These are phyloP conservation scores for Ametastegia equiseti DNA, from an alignment of 2,888 invertebrate species.

Conservation along the genomic window DNA sequence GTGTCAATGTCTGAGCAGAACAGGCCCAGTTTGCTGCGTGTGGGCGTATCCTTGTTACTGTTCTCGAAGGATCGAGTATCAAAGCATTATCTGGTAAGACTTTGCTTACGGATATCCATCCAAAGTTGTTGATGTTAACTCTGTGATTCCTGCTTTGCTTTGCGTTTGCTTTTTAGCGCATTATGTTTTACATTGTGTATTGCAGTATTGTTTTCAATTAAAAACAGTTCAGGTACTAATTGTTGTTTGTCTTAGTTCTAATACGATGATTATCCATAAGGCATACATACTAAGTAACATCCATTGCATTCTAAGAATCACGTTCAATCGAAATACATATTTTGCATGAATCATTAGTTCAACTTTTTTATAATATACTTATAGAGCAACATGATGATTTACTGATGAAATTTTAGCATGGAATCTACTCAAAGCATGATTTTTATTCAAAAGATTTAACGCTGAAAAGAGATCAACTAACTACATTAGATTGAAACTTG, in stretches of 20 bases:
- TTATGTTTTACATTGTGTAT: background rate
- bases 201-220: background rate
- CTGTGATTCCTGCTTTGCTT: slow-evolving; percentile 39
- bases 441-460: background rate
- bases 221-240: background rate
- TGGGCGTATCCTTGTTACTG: slow-evolving; percentile 79
- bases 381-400: background rate
- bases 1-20: slow-evolving; percentile 69
- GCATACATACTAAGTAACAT: background rate
- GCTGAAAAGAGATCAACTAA: background rate
- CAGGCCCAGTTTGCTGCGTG: slow-evolving; percentile 79
- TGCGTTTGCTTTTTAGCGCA: slow-evolving; percentile 30
- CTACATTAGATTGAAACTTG: background rate
- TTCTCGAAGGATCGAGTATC: slow-evolving; percentile 71
- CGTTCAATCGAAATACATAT: background rate
- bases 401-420: background rate
- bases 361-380: background rate
- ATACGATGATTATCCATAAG: background rate
- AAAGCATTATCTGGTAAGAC: slow-evolving; percentile 71
- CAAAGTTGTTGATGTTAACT: slow-evolving; percentile 52
- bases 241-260: background rate
- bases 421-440: background rate
- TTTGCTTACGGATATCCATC: slow-evolving; percentile 65
- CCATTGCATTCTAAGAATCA: background rate
- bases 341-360: background rate